Conservation (phyloP, 2,113 vertebrate genomes). For the Gadus macrocephalus region DNA sequence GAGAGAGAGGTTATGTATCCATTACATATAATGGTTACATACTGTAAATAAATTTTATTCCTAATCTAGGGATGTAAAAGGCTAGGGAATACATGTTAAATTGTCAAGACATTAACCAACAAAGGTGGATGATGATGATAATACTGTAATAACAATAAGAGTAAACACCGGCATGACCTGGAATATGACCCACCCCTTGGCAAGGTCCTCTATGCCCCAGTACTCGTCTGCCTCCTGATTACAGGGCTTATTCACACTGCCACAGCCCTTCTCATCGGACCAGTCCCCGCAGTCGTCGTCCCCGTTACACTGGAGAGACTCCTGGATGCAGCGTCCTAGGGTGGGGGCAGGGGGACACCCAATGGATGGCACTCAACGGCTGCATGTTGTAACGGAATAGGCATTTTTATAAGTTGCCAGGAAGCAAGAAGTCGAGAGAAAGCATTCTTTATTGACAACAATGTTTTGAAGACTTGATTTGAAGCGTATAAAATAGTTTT, state of each 20-base stretch:
- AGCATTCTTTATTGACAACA: no score
- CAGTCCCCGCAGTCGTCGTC: slow-evolving; percentile 92
- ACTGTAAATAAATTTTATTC: no score
- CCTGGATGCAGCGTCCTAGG: slow-evolving; percentile 82
- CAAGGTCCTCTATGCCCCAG: slow-evolving; percentile 85
- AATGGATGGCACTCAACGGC: no score
- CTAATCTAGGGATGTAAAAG: no score
- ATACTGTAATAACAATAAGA: no score
- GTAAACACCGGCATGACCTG: not conserved
- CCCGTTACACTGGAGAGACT: slow-evolving; percentile 83
- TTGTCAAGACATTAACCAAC: no score
- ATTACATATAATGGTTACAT: no score
- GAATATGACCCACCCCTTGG: slow-evolving; percentile 80
- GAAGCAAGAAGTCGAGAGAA: no score
- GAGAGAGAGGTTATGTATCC: not conserved
- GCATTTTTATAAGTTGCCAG: not conserved
- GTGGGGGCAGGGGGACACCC: not conserved
- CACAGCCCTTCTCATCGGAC: slow-evolving; percentile 85
- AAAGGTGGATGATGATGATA: no score
- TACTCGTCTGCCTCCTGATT: slow-evolving; percentile 79
- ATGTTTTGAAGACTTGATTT: no score
- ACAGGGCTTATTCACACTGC: slow-evolving; percentile 72
- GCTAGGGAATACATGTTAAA: no score
- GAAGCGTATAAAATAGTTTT: no score
- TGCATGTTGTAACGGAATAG: not conserved